Evolutionary conservation across 2,113 vertebrate species (phyloP).

Genomic region (Oncorhynchus clarkii): DNA sequence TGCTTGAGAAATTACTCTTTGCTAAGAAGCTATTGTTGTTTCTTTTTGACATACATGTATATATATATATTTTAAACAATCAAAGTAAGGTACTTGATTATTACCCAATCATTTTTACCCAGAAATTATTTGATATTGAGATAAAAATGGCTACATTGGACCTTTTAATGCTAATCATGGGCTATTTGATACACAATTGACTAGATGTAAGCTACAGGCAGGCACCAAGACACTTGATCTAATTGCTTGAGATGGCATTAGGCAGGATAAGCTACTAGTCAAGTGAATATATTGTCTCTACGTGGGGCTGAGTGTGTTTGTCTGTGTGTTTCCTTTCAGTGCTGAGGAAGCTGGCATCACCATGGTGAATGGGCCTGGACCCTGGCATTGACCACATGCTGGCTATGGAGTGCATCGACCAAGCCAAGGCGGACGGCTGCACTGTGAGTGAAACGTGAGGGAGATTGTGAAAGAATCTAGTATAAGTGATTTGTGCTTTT

Average conservation of each 20-base stretch:
- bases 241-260: not conserved
- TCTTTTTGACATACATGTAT: no score
- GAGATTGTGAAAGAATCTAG: constrained; percentile 35
- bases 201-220: no score
- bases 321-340: constrained; percentile 58
- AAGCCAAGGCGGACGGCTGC: constrained; percentile 88
- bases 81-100: no score
- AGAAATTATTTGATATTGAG: no score
- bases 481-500: constrained; percentile 18
- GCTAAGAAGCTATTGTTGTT: no score
- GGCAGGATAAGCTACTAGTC: not conserved
- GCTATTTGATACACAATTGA: no score
- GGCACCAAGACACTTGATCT: not conserved
- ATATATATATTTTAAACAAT: no score
- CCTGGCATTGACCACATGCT: constrained; percentile 99
- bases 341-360: constrained; percentile 88
- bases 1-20: no score
- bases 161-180: no score
- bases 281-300: no score
- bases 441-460: constrained; percentile 73
- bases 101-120: no score
- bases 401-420: constrained; percentile 94
- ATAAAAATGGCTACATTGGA: no score
- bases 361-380: constrained; percentile 93
- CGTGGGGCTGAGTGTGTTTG: not conserved